phyloP scores from a whole-genome alignment of 1,140 invertebrate genomes.

The Maniola jurtina region DNA sequence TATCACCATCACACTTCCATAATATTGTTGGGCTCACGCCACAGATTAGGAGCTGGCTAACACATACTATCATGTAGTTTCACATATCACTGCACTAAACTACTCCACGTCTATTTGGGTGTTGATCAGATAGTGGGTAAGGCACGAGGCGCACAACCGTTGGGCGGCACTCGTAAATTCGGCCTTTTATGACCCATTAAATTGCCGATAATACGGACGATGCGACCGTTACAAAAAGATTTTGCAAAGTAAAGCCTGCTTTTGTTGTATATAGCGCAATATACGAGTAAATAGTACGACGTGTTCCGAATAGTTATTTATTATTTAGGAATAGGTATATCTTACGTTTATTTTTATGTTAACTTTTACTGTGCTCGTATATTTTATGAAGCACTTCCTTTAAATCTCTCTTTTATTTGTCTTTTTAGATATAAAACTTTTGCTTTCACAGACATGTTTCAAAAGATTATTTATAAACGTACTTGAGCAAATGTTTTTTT shows the following conservation, averaged over 20 bases:
- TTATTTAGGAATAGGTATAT: not conserved
- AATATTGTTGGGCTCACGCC: too few relatives aligned
- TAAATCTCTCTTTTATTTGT: too few relatives aligned
- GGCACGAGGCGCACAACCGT: constrained; percentile 30
- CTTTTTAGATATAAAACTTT: too few relatives aligned
- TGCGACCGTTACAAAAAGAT: constrained; percentile 42
- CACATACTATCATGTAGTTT: not conserved
- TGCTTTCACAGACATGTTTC: too few relatives aligned
- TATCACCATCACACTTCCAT: too few relatives aligned
- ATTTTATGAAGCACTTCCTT: not conserved
- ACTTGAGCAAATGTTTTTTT: too few relatives aligned
- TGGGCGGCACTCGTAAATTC: constrained; percentile 60
- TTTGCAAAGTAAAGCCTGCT: constrained; percentile 32
- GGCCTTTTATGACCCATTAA: constrained; percentile 65
- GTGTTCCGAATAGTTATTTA: constrained; percentile 13
- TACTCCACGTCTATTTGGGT: constrained; percentile 29
- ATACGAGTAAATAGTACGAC: constrained; percentile 12
- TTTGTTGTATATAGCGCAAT: constrained; percentile 22
- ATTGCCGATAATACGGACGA: constrained; percentile 58
- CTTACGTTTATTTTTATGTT: not conserved
- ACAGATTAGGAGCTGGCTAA: not conserved
- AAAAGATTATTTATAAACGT: too few relatives aligned
- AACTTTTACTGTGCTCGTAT: not conserved
- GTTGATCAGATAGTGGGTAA: constrained; percentile 57
- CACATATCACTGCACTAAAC: constrained; percentile 12